Evolutionary conservation across 37 sponge, comb jelly and placozoan species (phyloP).

Genomic region (Hexactinellida sp.): DNA sequence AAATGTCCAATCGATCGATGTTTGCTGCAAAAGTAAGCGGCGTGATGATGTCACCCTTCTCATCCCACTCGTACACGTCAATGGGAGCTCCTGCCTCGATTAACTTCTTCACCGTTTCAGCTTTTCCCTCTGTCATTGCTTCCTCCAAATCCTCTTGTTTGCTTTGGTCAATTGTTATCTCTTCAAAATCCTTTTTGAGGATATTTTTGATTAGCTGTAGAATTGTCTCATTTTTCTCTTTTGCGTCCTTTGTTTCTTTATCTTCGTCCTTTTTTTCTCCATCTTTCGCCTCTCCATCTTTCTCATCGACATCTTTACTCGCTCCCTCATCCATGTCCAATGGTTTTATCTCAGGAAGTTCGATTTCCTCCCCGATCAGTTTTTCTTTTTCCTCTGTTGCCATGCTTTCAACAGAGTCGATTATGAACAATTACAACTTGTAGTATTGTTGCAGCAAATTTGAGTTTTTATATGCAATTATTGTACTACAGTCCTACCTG

Average conservation of each 20-base stretch:
- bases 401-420: not conserved
- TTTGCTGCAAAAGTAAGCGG: not conserved
- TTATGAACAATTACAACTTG: not conserved
- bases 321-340: not conserved
- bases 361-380: not conserved
- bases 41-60: not conserved
- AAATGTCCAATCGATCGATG: slow-evolving; percentile 8
- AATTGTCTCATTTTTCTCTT: not conserved
- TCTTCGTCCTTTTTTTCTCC: not conserved
- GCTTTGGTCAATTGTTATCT: not conserved
- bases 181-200: not conserved
- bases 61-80: not conserved
- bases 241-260: not conserved
- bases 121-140: not conserved
- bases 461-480: not conserved
- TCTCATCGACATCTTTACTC: not conserved
- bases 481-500: not conserved
- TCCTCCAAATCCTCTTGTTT: not conserved
- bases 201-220: not conserved
- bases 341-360: not conserved
- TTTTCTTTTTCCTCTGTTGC: slow-evolving; percentile 15
- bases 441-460: not conserved
- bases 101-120: slow-evolving; percentile 4
- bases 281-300: not conserved
- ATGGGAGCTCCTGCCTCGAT: not conserved